Percentiles rank a stretch among this genome's conserved stretches.
phyloP scores from a whole-genome alignment of 2,888 invertebrate genomes.

The Phyto melanocephala region DNA sequence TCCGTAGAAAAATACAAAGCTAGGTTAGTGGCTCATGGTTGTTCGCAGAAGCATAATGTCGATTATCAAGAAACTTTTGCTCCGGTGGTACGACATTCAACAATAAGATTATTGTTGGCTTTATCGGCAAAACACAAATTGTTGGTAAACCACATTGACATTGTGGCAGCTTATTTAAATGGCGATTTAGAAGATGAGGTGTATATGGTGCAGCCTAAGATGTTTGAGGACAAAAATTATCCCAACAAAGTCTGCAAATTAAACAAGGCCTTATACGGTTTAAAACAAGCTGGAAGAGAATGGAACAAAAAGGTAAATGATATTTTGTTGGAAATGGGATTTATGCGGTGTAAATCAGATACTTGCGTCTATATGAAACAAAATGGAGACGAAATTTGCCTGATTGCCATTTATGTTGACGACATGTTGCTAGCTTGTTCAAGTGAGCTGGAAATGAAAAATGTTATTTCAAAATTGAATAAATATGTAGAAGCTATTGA shows the following conservation, averaged over 20 bases:
- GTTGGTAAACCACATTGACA: constrained; percentile 35
- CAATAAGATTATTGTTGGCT: constrained; percentile 24
- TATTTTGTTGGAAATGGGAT: not conserved
- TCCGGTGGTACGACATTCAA: not conserved
- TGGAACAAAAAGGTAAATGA: too few species aligned
- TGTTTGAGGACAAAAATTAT: too few species aligned
- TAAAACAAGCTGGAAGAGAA: too few species aligned
- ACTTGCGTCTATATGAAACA: constrained; percentile 30
- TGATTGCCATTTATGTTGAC: constrained; percentile 48
- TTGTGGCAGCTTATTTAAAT: constrained; percentile 50
- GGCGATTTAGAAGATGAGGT: constrained; percentile 53
- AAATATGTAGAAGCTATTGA: constrained; percentile 40
- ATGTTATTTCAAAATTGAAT: constrained; percentile 26
- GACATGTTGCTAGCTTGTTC: constrained; percentile 40
- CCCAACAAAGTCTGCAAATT: too few species aligned
- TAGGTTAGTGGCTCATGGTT: constrained; percentile 9
- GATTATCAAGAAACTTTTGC: not conserved
- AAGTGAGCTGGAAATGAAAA: not conserved
- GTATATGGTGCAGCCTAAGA: constrained; percentile 8
- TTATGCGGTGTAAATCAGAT: constrained; percentile 30
- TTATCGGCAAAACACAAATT: constrained; percentile 25
- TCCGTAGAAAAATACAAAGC: constrained; percentile 7
- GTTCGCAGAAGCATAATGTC: not conserved
- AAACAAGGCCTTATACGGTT: too few species aligned
- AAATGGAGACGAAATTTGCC: not conserved